These are phyloP conservation scores for Schizotus pectinicornis DNA, from an alignment of 2,888 invertebrate species.

Conservation along the genomic window DNA sequence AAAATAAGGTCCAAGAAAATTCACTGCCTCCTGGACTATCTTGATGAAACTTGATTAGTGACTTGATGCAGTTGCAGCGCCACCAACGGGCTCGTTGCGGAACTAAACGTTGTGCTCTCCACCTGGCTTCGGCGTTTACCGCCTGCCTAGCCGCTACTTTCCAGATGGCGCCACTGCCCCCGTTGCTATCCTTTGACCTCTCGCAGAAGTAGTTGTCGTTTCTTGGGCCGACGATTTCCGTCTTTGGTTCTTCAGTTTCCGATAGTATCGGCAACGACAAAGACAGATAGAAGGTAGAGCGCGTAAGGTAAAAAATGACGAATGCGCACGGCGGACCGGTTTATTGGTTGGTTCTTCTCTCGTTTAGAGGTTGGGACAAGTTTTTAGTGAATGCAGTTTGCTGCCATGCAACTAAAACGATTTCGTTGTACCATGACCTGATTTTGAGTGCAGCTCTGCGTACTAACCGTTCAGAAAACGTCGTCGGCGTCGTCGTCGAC, in stretches of 20 bases:
- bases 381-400: conserved; percentile 56
- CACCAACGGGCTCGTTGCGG: too few species aligned
- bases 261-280: conserved; percentile 43
- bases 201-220: background rate
- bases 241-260: conserved; percentile 28
- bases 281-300: conserved; percentile 44
- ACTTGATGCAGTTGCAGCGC: too few species aligned
- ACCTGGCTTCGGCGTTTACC: too few species aligned
- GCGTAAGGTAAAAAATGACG: conserved; percentile 52
- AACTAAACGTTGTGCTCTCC: too few species aligned
- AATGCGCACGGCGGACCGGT: conserved; percentile 53
- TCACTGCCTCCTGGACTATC: too few species aligned
- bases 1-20: too few species aligned
- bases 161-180: background rate
- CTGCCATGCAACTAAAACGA: conserved; percentile 56
- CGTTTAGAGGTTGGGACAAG: conserved; percentile 55
- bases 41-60: too few species aligned
- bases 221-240: conserved; percentile 32
- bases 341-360: conserved; percentile 55
- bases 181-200: background rate
- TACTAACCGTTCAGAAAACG: conserved; percentile 54
- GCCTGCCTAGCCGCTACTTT: background rate
- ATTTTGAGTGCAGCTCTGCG: conserved; percentile 51
- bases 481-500: conserved; percentile 23
- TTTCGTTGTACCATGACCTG: conserved; percentile 59